Evolutionary conservation across 2,888 invertebrate species (phyloP).

Genomic region (Drosophila cracens): DNA sequence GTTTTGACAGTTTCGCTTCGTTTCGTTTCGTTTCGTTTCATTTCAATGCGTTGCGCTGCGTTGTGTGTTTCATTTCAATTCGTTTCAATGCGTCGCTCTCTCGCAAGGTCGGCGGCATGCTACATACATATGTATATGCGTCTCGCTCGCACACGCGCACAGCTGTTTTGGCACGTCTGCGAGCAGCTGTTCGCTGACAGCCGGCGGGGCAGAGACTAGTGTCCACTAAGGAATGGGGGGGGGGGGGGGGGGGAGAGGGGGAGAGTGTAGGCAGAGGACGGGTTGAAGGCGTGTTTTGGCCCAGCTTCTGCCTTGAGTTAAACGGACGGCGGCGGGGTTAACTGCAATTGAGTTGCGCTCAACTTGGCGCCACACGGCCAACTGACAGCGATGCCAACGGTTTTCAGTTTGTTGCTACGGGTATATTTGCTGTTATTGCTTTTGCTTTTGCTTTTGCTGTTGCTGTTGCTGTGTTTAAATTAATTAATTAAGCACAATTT

Average conservation of each 20-base stretch:
- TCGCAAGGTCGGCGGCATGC: constrained; percentile 57
- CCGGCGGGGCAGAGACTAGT: background rate
- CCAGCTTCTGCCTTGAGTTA: constrained; percentile 9
- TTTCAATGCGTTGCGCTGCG: constrained; percentile 20
- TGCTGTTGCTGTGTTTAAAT: constrained; percentile 52
- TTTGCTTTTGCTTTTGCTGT: constrained; percentile 3
- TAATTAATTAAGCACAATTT: constrained; percentile 75
- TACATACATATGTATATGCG: constrained; percentile 21
- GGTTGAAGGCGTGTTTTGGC: background rate
- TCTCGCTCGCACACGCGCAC: constrained; percentile 54
- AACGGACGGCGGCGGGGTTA: constrained; percentile 22
- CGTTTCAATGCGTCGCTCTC: constrained; percentile 34
- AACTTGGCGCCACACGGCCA: constrained; percentile 67
- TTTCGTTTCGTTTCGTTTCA: constrained; percentile 30
- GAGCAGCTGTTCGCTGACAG: constrained; percentile 60
- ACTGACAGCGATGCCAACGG: constrained; percentile 46
- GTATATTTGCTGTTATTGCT: background rate
- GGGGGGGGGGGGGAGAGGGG: background rate
- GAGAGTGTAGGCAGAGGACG: background rate
- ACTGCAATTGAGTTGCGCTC: constrained; percentile 59
- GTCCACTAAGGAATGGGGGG: background rate
- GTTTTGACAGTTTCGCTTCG: constrained; percentile 30
- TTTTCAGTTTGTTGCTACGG: constrained; percentile 2
- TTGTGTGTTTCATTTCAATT: constrained; percentile 30
- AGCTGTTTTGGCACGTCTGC: constrained; percentile 56